Evolutionary conservation across 2,888 invertebrate species (phyloP).

Genomic region (Diarsia rubi): DNA sequence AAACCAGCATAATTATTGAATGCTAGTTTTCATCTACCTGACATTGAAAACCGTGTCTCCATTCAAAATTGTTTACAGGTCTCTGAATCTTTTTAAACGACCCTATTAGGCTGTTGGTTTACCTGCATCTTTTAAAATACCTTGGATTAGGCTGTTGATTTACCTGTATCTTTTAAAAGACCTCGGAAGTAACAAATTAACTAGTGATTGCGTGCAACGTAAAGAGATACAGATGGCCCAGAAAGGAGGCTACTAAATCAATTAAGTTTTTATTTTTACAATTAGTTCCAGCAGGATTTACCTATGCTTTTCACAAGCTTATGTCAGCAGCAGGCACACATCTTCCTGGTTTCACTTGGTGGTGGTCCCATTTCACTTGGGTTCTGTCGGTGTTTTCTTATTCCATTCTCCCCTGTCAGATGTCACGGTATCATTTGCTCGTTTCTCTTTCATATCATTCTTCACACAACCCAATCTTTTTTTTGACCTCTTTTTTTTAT

Average conservation of each 20-base stretch:
- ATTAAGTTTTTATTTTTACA: no score
- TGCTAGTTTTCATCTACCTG: not conserved
- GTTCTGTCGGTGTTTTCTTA: no score
- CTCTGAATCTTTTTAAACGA: not conserved
- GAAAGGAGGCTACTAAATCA: no score
- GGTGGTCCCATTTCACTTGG: no score
- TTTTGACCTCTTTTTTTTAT: no score
- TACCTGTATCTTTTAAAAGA: not conserved
- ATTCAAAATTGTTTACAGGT: constrained; percentile 5
- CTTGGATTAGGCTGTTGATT: no score
- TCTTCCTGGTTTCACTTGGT: no score
- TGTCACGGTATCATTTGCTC: no score
- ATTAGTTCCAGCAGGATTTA: not conserved
- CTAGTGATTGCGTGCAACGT: not conserved
- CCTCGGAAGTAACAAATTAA: not conserved
- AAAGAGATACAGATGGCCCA: not conserved
- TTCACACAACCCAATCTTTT: no score
- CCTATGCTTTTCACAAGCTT: not conserved
- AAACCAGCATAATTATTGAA: not conserved
- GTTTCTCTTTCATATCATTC: no score
- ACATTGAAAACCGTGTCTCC: not conserved
- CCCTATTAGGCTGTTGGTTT: not conserved
- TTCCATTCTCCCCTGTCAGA: no score
- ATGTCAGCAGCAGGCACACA: not conserved
- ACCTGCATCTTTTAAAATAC: not conserved